Evolutionary conservation across 2,113 vertebrate genomes (phyloP).

Genomic region (Delphinapterus leucas): DNA sequence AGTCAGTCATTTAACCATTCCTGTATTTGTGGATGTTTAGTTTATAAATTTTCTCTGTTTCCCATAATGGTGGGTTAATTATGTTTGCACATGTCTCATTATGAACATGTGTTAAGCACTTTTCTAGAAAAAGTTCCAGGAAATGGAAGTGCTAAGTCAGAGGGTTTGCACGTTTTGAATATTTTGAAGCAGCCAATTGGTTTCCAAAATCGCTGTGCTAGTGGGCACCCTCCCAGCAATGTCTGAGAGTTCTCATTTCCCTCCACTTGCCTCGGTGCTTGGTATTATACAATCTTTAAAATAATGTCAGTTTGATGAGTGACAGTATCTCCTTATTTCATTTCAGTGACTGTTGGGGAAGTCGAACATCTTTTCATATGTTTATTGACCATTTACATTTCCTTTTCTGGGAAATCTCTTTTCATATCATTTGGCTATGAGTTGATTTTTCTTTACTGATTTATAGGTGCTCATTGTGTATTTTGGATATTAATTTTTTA

Average conservation of each 20-base stretch:
- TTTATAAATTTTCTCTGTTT: background rate
- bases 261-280: accelerated
- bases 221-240: too few species aligned
- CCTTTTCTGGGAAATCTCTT: background rate
- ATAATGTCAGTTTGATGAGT: background rate
- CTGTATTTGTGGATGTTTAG: background rate
- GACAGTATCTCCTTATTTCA: background rate
- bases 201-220: background rate
- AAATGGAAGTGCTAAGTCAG: background rate
- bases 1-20: background rate
- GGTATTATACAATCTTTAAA: accelerated
- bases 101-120: background rate
- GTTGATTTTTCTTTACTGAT: background rate
- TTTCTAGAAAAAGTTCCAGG: background rate
- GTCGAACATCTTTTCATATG: background rate
- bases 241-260: background rate
- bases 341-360: background rate
- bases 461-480: background rate
- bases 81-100: background rate
- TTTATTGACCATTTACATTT: background rate
- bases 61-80: background rate
- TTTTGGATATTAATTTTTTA: background rate
- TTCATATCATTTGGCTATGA: background rate
- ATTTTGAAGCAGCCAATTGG: background rate
- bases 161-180: background rate